These are phyloP conservation scores for Orthosia incerta DNA, from an alignment of 2,888 invertebrate species.

Conservation along the genomic window DNA sequence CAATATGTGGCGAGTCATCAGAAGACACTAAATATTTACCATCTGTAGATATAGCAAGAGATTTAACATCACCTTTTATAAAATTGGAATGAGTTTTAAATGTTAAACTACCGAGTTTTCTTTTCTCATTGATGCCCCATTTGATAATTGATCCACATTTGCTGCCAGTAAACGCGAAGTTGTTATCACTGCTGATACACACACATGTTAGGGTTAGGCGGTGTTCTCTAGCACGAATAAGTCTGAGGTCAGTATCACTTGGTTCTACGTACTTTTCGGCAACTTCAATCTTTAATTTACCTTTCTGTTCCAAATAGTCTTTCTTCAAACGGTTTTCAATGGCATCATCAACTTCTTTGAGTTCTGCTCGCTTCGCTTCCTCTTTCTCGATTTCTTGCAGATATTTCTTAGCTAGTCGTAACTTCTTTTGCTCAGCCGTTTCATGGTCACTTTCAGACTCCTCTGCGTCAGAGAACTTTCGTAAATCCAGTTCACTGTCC, in stretches of 20 bases:
- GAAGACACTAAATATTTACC: slow-evolving; percentile 94
- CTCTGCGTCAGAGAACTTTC: slow-evolving; percentile 88
- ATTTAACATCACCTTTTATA: slow-evolving; percentile 90
- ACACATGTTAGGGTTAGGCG: slow-evolving; percentile 95
- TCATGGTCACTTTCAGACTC: slow-evolving; percentile 93
- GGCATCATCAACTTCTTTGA: slow-evolving; percentile 92
- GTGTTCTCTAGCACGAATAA: slow-evolving; percentile 95
- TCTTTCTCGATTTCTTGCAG: slow-evolving; percentile 96
- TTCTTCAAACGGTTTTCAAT: slow-evolving; percentile 95
- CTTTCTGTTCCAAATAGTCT: slow-evolving; percentile 96
- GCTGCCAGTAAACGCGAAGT: slow-evolving; percentile 95
- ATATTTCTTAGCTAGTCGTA: slow-evolving; percentile 97
- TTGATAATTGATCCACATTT: slow-evolving; percentile 97
- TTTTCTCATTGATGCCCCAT: slow-evolving; percentile 93
- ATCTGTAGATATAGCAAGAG: slow-evolving; percentile 95
- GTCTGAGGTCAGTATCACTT: slow-evolving; percentile 79
- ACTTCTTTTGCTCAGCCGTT: slow-evolving; percentile 97
- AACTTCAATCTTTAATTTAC: slow-evolving; percentile 94
- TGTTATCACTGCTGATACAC: slow-evolving; percentile 94
- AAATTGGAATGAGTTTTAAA: slow-evolving; percentile 84
- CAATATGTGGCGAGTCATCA: slow-evolving; percentile 92
- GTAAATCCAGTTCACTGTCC: slow-evolving; percentile 92
- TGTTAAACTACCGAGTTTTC: slow-evolving; percentile 91
- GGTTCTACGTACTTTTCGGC: slow-evolving; percentile 91
- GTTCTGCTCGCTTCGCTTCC: slow-evolving; percentile 93